Conservation (phyloP, 2,797 vertebrate genomes). For the Heteromormyrus szaboi region DNA sequence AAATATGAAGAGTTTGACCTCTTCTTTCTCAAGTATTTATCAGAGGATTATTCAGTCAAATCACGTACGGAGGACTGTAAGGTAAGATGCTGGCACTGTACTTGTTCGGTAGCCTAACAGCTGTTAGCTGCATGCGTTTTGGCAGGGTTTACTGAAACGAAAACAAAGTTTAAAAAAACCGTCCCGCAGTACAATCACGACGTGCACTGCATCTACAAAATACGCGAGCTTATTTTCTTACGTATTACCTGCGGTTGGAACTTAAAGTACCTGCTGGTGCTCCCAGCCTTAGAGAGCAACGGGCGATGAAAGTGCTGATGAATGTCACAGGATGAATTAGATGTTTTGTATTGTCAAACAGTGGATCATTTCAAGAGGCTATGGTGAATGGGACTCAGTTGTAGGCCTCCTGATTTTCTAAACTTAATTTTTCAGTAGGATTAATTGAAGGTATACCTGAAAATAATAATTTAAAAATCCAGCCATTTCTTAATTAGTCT, state of each 20-base stretch:
- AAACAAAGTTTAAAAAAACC: not conserved
- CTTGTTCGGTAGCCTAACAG: not conserved
- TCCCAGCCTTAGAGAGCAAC: not conserved
- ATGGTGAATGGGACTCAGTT: not conserved
- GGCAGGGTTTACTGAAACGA: not conserved
- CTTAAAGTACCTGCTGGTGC: not conserved
- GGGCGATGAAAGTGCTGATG: not conserved
- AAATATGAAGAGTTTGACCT: constrained; percentile 79
- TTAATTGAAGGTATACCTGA: not conserved
- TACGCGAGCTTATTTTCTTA: not conserved
- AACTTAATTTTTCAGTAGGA: not conserved
- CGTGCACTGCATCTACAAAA: not conserved
- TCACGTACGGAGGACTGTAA: constrained; percentile 71
- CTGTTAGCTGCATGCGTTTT: not conserved
- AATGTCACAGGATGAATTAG: not conserved
- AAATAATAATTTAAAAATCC: not conserved
- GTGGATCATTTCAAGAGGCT: not conserved
- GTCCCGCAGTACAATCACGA: not conserved
- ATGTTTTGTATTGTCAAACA: not conserved
- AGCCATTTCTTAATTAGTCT: not conserved
- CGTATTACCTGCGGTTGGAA: not conserved
- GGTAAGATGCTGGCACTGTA: constrained; percentile 48
- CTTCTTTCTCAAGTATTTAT: constrained; percentile 74
- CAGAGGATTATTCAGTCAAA: constrained; percentile 73
- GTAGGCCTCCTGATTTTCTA: not conserved